Evolutionary conservation across 2,113 vertebrate species (phyloP).

Genomic region (Gavia stellata): DNA sequence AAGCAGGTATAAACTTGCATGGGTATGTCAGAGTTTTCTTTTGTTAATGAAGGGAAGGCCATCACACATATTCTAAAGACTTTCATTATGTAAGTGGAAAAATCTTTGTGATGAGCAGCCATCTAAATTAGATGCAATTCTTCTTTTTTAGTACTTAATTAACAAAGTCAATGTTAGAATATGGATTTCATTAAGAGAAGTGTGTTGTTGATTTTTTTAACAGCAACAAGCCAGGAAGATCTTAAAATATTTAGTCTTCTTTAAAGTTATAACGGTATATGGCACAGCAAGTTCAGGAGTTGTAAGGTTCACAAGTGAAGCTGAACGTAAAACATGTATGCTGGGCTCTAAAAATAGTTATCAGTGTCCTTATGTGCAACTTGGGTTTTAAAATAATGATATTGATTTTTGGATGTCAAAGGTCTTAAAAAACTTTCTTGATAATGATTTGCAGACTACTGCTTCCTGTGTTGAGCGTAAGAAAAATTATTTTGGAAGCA

Average conservation of each 20-base stretch:
- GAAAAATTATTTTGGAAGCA: neutral
- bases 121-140: neutral
- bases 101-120: neutral
- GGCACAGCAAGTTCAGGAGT: neutral
- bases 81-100: neutral
- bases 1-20: neutral
- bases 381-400: neutral
- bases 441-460: neutral
- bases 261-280: neutral
- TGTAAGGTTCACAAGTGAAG: neutral
- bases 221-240: neutral
- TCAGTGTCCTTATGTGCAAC: neutral
- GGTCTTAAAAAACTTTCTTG: neutral
- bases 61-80: neutral
- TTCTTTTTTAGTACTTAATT: neutral
- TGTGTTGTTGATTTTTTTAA: neutral
- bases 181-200: neutral
- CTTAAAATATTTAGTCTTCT: neutral
- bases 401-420: neutral
- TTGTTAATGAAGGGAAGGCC: neutral
- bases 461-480: neutral
- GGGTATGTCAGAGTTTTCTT: neutral
- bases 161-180: neutral
- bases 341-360: neutral
- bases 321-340: rapidly evolving